These are phyloP conservation scores for Morelia viridis DNA, from an alignment of 2,797 vertebrate species.

Conservation along the genomic window DNA sequence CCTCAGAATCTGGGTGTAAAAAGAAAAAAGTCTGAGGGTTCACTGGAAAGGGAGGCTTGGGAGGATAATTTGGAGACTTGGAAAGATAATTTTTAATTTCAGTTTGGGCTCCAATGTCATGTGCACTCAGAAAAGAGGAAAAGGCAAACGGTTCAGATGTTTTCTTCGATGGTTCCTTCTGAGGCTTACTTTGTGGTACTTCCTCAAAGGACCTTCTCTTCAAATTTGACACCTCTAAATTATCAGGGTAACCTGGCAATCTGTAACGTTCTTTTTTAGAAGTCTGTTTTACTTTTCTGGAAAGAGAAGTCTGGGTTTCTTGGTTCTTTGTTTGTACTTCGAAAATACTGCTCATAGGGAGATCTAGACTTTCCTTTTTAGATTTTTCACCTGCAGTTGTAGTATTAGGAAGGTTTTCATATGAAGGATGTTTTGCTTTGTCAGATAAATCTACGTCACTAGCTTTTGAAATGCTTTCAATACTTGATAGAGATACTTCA, in stretches of 20 bases:
- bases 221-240: slow-evolving; percentile 33
- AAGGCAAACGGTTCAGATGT: slow-evolving; percentile 27
- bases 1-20: slow-evolving; percentile 42
- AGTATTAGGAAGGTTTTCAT: slow-evolving; percentile 35
- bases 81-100: slow-evolving; percentile 36
- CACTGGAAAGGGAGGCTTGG: slow-evolving; percentile 37
- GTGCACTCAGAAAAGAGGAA: slow-evolving; percentile 16
- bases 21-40: slow-evolving; percentile 27
- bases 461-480: slow-evolving; percentile 31
- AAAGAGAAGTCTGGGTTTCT: slow-evolving; percentile 41
- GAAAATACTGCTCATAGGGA: slow-evolving; percentile 40
- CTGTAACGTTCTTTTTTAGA: slow-evolving; percentile 46
- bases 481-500: slow-evolving; percentile 18
- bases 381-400: slow-evolving; percentile 29
- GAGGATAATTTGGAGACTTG: slow-evolving; percentile 1
- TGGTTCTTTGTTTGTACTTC: slow-evolving; percentile 39
- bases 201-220: slow-evolving; percentile 41
- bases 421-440: neutral
- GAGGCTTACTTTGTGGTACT: slow-evolving; percentile 38
- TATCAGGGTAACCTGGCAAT: slow-evolving; percentile 18
- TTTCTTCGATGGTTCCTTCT: slow-evolving; percentile 26
- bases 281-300: slow-evolving; percentile 40
- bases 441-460: slow-evolving; percentile 25
- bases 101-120: slow-evolving; percentile 38
- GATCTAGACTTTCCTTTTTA: slow-evolving; percentile 33